phyloP scores from a whole-genome alignment of 2,888 invertebrate genomes.

The Dynastes maya region DNA sequence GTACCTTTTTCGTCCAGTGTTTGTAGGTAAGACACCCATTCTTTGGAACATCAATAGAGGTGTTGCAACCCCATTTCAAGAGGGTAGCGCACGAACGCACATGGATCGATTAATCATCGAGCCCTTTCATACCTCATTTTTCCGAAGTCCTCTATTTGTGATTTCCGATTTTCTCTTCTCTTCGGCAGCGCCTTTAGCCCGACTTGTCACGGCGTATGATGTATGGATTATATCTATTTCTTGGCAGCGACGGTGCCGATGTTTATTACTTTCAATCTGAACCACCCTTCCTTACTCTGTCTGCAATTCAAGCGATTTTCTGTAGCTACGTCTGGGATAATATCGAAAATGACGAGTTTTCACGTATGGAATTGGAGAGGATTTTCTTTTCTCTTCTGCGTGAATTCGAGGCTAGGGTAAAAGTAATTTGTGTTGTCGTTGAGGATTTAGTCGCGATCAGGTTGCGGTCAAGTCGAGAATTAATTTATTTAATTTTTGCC shows the following conservation, averaged over 20 bases:
- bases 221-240: constrained; percentile 42
- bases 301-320: neutral
- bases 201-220: constrained; percentile 41
- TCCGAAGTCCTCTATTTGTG: constrained; percentile 33
- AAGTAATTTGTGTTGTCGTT: neutral
- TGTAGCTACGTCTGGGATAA: neutral
- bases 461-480: neutral
- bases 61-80: neutral
- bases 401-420: neutral
- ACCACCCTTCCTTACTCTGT: neutral
- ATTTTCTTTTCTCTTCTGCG: neutral
- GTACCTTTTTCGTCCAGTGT: too few relatives aligned
- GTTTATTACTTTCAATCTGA: constrained; percentile 37
- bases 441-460: neutral
- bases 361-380: neutral
- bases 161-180: constrained; percentile 34
- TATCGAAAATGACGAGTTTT: neutral
- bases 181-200: constrained; percentile 19
- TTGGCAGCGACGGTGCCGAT: constrained; percentile 33
- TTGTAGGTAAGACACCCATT: too few relatives aligned
- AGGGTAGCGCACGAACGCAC: constrained; percentile 2
- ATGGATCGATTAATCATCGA: constrained; percentile 38
- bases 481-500: neutral
- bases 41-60: too few relatives aligned
- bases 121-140: constrained; percentile 36